Conservation (phyloP, 92 coral and sea anemone species). For the Epizoanthus ramosus region DNA sequence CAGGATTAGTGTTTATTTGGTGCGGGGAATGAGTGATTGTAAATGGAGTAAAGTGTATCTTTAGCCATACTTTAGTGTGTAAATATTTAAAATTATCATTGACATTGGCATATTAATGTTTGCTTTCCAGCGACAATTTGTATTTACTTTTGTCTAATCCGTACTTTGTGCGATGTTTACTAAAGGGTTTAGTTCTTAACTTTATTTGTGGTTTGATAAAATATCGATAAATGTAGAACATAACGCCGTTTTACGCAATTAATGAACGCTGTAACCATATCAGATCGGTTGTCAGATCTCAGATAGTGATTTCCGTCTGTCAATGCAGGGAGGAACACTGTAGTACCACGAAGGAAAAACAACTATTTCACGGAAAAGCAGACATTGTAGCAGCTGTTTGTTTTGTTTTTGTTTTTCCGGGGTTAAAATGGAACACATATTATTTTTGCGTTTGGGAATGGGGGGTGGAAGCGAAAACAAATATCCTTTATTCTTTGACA, state of each 20-base stretch:
- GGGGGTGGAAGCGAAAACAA: neutral
- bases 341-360: constrained; percentile 27
- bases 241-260: constrained; percentile 16
- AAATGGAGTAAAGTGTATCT: neutral
- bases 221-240: constrained; percentile 36
- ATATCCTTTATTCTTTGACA: neutral
- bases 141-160: constrained; percentile 40
- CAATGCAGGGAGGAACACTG: neutral
- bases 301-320: constrained; percentile 38
- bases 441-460: neutral
- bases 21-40: neutral
- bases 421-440: neutral
- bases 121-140: constrained; percentile 16
- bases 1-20: constrained; percentile 22
- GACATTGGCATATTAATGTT: constrained; percentile 18
- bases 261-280: constrained; percentile 29
- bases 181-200: constrained; percentile 13
- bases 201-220: constrained; percentile 38
- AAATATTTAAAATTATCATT: constrained; percentile 24
- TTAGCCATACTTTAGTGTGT: constrained; percentile 6
- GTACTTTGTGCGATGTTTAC: constrained; percentile 24
- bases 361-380: constrained; percentile 7
- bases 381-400: constrained; percentile 7
- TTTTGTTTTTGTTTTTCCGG: constrained; percentile 13
- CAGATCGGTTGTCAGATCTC: constrained; percentile 34